Evolutionary conservation across 2,113 vertebrate genomes (phyloP).

Genomic region (Menidia beryllina): DNA sequence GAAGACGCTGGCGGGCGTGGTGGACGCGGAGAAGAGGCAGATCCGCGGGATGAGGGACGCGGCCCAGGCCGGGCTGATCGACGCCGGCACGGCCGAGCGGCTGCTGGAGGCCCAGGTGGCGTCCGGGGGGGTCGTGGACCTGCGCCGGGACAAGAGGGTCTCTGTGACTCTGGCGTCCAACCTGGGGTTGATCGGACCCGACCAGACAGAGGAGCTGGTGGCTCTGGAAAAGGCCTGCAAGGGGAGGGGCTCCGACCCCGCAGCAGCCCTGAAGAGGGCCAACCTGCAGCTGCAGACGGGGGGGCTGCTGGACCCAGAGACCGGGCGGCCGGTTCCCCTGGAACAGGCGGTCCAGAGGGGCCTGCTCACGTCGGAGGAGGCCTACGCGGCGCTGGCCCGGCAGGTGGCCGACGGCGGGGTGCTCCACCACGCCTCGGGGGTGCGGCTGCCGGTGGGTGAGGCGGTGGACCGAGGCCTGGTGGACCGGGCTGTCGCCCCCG

Average conservation of each 20-base stretch:
- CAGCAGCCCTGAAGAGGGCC: slow-evolving; percentile 80
- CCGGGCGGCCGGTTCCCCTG: slow-evolving; percentile 81
- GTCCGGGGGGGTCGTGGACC: slow-evolving; percentile 92
- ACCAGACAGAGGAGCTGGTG: slow-evolving; percentile 81
- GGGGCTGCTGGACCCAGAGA: slow-evolving; percentile 88
- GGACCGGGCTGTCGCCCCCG: slow-evolving; percentile 73
- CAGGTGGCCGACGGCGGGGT: slow-evolving; percentile 92
- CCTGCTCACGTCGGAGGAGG: slow-evolving; percentile 81
- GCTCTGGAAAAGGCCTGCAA: slow-evolving; percentile 90
- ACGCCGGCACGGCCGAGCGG: slow-evolving; percentile 83
- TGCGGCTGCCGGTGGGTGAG: slow-evolving; percentile 86
- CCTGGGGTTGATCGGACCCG: slow-evolving; percentile 86
- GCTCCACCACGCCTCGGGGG: slow-evolving; percentile 89
- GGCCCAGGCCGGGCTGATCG: slow-evolving; percentile 86
- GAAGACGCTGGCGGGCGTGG: slow-evolving; percentile 88
- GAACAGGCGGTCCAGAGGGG: slow-evolving; percentile 84
- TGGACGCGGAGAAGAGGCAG: slow-evolving; percentile 84
- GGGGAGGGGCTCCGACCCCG: slow-evolving; percentile 83
- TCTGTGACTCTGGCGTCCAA: slow-evolving; percentile 93
- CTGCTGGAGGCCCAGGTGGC: slow-evolving; percentile 92
- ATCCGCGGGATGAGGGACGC: slow-evolving; percentile 87
- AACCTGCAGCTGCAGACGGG: slow-evolving; percentile 89
- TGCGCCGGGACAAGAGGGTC: slow-evolving; percentile 88
- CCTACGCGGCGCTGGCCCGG: slow-evolving; percentile 82
- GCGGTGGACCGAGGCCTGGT: slow-evolving; percentile 86